Evolutionary conservation across 1,140 invertebrate genomes (phyloP).

Genomic region (Callitettix versicolor): DNA sequence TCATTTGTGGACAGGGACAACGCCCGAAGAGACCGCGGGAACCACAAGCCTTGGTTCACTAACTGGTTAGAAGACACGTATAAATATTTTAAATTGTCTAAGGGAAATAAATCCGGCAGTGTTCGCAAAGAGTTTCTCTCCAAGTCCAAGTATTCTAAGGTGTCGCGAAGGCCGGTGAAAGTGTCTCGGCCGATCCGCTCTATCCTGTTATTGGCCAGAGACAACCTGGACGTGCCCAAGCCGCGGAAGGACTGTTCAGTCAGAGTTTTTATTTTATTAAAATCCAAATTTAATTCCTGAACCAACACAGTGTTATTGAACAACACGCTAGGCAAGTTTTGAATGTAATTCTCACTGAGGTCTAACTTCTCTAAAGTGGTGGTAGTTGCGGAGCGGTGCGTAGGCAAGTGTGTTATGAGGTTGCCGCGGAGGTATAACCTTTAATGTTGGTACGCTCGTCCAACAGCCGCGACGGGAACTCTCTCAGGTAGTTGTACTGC

Average conservation of each 20-base stretch:
- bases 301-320: slow-evolving; percentile 60
- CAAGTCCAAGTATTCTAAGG: slow-evolving; percentile 70
- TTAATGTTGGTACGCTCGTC: not conserved
- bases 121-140: slow-evolving; percentile 63
- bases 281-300: slow-evolving; percentile 70
- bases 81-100: slow-evolving; percentile 59
- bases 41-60: slow-evolving; percentile 38
- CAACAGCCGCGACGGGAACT: slow-evolving; percentile 39
- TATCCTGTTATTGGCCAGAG: slow-evolving; percentile 67
- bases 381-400: slow-evolving; percentile 47
- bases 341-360: slow-evolving; percentile 68
- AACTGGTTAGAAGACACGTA: slow-evolving; percentile 68
- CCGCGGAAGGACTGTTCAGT: slow-evolving; percentile 52
- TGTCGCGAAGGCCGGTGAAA: slow-evolving; percentile 56
- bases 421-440: slow-evolving; percentile 72
- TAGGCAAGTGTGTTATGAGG: slow-evolving; percentile 52
- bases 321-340: slow-evolving; percentile 42
- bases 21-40: slow-evolving; percentile 52
- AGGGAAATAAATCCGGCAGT: slow-evolving; percentile 50
- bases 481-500: slow-evolving; percentile 59
- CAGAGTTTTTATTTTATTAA: slow-evolving; percentile 57
- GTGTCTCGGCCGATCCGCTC: slow-evolving; percentile 51
- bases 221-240: slow-evolving; percentile 58
- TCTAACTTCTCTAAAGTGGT: slow-evolving; percentile 68
- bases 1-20: slow-evolving; percentile 71